Evolutionary conservation across 2,888 invertebrate species (phyloP), one percentile per base, ranked within the genome.

Genomic region (Hemithea aestivaria): DNA sequence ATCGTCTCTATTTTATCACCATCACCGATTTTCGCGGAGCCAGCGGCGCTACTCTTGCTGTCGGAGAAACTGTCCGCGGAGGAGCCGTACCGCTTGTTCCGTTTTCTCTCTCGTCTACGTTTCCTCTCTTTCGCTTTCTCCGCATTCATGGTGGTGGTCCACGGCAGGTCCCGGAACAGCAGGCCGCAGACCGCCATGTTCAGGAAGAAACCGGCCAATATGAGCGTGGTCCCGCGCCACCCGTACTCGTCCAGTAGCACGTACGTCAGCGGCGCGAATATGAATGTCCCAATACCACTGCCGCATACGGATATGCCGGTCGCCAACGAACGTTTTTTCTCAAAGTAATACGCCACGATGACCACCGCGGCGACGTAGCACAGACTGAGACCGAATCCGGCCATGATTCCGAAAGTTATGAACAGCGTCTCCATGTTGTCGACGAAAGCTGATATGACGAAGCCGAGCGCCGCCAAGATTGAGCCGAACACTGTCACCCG

Each of bases 281-380:
- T 89, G 69, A 95, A 95, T 0, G 96, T 96, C 2, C 96, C 96
- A 45, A 95, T 94, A 10, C 96, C 96, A 56, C 94, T 94, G 2
- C 96, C 96, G 73, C 95, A 95, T 0, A 95, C 95, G 1, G 95
- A 93, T 32, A 96, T 85, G 0, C 96, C 95, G 7, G 96, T 96
- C 4, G 96, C 96, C 47, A 96, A 90, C 0, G 95, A 94, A 40
- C 95, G 89, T 63, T 90, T 91, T 72, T 93, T 93, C 62, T 96
- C 95, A 70, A 96, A 96, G 72, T 96, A 96, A 70, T 95, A 96
- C 1, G 96, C 95, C 20, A 96, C 96, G 52, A 95, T 94, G 1
- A 96, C 96, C 4, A 96, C 95, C 1, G 96, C 95, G n/a, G 95
- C 93, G 32, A 96, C 95, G 75, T 95, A 96, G 69, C 95, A 95